Evolutionary conservation across 1,140 invertebrate species (phyloP), one percentile per base, ranked within the genome.

Genomic region (Neotoxoptera formosana): DNA sequence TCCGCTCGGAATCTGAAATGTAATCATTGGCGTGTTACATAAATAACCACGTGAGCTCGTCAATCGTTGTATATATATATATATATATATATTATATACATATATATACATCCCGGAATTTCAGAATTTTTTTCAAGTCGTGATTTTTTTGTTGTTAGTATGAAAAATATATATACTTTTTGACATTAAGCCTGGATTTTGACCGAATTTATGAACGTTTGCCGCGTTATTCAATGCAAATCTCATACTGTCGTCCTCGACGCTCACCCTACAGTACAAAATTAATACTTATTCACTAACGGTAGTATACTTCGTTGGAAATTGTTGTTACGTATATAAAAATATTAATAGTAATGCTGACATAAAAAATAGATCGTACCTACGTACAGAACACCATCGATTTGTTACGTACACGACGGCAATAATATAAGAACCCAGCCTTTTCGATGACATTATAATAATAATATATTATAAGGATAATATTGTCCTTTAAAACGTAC

Each of bases 141-240:
- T 17, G 4, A 21, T 20, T 53, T 56, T 56, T 86, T 67, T 76
- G n/a, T 76, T 67, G 14, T 60, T 60, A 8, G 8, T 11, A 25
- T n/a, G 4, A 41, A 41, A 41, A 41, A 30, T 30, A 17, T 86
- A 83, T 84, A 84, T 56, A 56, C 81, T 23, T 93, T 90, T 90
- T 93, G 91, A 84, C 81, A n/a, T 81, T 93, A 93, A 93, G 81
- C 91, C 84, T 56, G 91, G 81, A 86, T 93, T 93, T 86, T 41
- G 48, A 30, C 34, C 41, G 36, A 93, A 93, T 93, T 93, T 93
- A 93, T 93, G 81, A 84, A 53, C 48, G 56, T 41, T 90, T 6
- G 4, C 4, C 36, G 53, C 36, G 36, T 67, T 90, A 45, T n/a
- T 67, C 89, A 86, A 93, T 45, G 81, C 81, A 93, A 92, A 92